These are phyloP conservation scores for Lobophora halterata DNA, from an alignment of 2,888 invertebrate species.

Conservation along the genomic window DNA sequence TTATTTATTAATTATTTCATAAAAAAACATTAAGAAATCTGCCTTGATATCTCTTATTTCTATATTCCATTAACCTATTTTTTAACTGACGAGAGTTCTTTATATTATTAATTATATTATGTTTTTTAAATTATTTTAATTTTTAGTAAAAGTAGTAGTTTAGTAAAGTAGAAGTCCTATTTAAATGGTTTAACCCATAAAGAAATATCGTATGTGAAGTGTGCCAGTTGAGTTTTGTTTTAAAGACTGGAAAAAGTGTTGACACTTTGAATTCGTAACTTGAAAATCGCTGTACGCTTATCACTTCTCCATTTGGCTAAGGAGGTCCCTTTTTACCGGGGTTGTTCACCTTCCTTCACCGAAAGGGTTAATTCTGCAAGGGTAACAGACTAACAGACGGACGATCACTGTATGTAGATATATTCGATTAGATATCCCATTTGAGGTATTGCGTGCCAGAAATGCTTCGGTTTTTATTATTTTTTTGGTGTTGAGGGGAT, in stretches of 20 bases:
- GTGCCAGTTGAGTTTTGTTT: neutral
- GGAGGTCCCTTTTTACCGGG: constrained; percentile 66
- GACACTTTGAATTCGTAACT: neutral
- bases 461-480: constrained; percentile 58
- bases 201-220: neutral
- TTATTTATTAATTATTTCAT: too few species aligned
- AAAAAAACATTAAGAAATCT: too few species aligned
- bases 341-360: constrained; percentile 75
- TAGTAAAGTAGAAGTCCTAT: too few species aligned
- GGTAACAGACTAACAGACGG: constrained; percentile 62
- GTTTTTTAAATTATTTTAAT: too few species aligned
- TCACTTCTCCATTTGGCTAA: constrained; percentile 37
- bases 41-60: too few species aligned
- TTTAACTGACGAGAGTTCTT: too few species aligned
- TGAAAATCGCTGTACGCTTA: constrained; percentile 39
- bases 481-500: constrained; percentile 57
- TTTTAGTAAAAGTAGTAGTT: too few species aligned
- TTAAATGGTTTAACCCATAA: too few species aligned
- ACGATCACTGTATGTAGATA: constrained; percentile 55
- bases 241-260: neutral
- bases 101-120: too few species aligned
- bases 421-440: constrained; percentile 32
- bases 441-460: constrained; percentile 63
- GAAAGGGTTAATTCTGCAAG: constrained; percentile 78
- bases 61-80: too few species aligned